Base-by-base conservation (phyloP, 2,888 invertebrate species). In the Scaeva pyrastri region DNA sequence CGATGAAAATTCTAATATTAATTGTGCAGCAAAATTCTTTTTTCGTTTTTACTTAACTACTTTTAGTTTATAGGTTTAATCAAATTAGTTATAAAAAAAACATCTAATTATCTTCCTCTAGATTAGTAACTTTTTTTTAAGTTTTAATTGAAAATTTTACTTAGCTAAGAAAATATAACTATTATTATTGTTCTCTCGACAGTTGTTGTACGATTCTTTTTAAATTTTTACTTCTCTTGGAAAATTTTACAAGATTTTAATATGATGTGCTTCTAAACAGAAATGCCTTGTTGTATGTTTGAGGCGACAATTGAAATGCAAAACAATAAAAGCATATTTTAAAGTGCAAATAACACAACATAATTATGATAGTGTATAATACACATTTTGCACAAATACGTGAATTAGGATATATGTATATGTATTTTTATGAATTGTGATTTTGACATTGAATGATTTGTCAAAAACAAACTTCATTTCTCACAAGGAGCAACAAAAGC, bases 1-100 rank as follows among this genome's bases (percentile, higher is more conserved):
- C 96, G 95, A 96, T 95, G 95, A 96, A 96, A 95, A 96, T 95
- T 95, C 96, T 96, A 92, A 92, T 89, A 92, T 92, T 93, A 92
- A 92, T 92, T 91, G 90, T 92, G 92, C 91, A 92, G 91, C 91
- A 90, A 90, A 89, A 89, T 92, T 91, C 90, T 91, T 89, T 88
- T 89, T 88, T 89, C 88, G 82, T 87, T 84, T 83, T 87, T 88
- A 88, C 88, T 88, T 88, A 84, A 88, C 82, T 87, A 86, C 88
- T 82, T 86, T 62, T 77, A 86, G 64, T 72, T 14, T 43, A 56
- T 31, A 75, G 62, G 5, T 31, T 31, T 31, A 52, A 56, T 48
- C 39, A 52, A 68, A 68, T 64, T 75, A 16, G 56, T 66, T 68
- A 66, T 36, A 60, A 16, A 43, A 68, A 52, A 68, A 76, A 77